phyloP scores from a whole-genome alignment of 2,797 vertebrate genomes.

The Melanogrammus aeglefinus region DNA sequence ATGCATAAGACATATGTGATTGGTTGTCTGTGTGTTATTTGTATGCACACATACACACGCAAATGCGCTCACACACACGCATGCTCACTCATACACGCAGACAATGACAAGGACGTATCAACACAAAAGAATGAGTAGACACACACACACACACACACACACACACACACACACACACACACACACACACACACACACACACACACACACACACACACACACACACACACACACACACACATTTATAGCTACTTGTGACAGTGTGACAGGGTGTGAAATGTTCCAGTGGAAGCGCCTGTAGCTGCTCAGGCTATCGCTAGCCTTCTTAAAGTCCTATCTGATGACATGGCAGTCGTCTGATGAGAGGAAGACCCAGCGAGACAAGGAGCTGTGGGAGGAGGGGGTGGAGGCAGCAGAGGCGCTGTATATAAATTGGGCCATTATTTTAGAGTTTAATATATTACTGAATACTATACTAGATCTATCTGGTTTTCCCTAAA shows the following conservation, averaged over 20 bases:
- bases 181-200: slow-evolving; percentile 27
- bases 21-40: not conserved
- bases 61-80: no score
- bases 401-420: slow-evolving; percentile 25
- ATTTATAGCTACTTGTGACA: slow-evolving; percentile 47
- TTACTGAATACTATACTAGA: not conserved
- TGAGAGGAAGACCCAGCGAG: slow-evolving; percentile 41
- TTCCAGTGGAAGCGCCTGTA: slow-evolving; percentile 51
- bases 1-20: not conserved
- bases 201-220: slow-evolving; percentile 25
- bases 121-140: not conserved
- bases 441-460: no score
- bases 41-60: not conserved
- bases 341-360: slow-evolving; percentile 52
- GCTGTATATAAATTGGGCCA: slow-evolving; percentile 1
- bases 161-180: slow-evolving; percentile 26
- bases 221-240: slow-evolving; percentile 27
- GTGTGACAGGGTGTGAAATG: slow-evolving; percentile 54
- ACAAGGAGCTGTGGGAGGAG: not conserved
- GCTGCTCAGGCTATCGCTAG: slow-evolving; percentile 52
- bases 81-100: no score
- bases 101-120: not conserved
- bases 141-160: slow-evolving; percentile 23
- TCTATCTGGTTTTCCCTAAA: not conserved
- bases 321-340: slow-evolving; percentile 60